phyloP scores from a whole-genome alignment of 2,888 invertebrate genomes.

The Miltochrista miniata region DNA sequence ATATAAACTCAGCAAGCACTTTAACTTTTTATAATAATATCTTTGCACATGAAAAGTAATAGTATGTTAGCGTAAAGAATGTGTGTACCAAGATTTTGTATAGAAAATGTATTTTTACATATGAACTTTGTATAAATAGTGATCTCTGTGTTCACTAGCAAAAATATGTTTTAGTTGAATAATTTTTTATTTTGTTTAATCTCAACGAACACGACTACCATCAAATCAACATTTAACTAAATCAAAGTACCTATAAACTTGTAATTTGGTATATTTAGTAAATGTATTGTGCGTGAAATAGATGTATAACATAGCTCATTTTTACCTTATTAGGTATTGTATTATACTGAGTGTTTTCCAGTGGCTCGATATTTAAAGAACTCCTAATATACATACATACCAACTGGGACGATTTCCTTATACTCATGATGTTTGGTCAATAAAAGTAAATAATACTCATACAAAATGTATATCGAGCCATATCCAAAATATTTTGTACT shows the following conservation, averaged over 20 bases:
- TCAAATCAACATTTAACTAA: background rate
- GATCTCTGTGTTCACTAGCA: conserved; percentile 11
- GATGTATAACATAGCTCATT: conserved; percentile 25
- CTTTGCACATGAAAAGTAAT: conserved; percentile 1
- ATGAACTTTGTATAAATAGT: conserved; percentile 20
- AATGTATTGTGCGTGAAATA: conserved; percentile 14
- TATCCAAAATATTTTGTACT: conserved; percentile 6
- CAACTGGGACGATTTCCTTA: no score
- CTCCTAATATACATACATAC: no score
- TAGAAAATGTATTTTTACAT: conserved; percentile 42
- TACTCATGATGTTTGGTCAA: no score
- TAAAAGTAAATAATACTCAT: no score
- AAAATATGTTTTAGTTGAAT: background rate
- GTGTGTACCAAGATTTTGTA: conserved; percentile 18
- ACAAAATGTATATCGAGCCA: conserved; percentile 1
- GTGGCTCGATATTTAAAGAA: conserved; percentile 19
- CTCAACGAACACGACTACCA: background rate
- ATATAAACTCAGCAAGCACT: background rate
- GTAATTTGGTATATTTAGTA: conserved; percentile 1
- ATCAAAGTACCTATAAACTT: background rate
- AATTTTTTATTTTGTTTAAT: background rate
- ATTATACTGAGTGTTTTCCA: conserved; percentile 39
- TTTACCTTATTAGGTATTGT: conserved; percentile 42
- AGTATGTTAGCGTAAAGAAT: conserved; percentile 1
- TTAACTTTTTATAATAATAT: background rate